Evolutionary conservation across 2,113 vertebrate genomes (phyloP), one percentile per base, ranked within the genome.

Genomic region (Melanotaenia duboulayi): DNA sequence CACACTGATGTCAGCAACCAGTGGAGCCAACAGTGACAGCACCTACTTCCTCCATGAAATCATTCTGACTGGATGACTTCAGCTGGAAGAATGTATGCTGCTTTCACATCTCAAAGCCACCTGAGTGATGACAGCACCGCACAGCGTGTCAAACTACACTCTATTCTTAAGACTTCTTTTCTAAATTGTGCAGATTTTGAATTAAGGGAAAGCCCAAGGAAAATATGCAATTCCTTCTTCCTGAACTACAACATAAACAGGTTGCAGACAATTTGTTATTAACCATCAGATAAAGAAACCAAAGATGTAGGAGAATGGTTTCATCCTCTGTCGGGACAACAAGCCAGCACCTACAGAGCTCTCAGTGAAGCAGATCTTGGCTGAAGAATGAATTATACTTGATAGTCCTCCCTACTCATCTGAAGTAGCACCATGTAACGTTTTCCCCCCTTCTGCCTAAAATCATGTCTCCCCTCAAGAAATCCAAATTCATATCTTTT

Each of bases 21-120:
- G n/a, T 20, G 25, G 58, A 72, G 69, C 44, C 51, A 61, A 78
- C 73, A 35, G 55, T n/a, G 65, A 62, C 51, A 67, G 60, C 72
- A 59, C 58, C 56, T 58, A 71, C 48, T 67, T 54, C 76, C 44
- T 51, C 54, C 17, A 42, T 22, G 51, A 72, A 60, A 65, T 37
- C 14, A 51, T 68, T 65, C 46, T 51, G 76, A 76, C 62, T 50
- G 64, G 35, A 22, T 63, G 39, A 62, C 55, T 71, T 63, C 65
- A 68, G 58, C 25, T 44, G 24, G 48, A 66, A 14, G 20, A 76
- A 32, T 65, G 52, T 11, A 59, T 28, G 8, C 28, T 17, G 65
- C 60, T 42, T 75, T 69, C 48, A 46, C 22, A 39, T 23, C 32
- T 61, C 54, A 82, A 72, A 63, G 51, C 12, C 51, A n/a, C 35